Conservation (phyloP, 1,140 invertebrate genomes). For the Triops longicaudatus region DNA sequence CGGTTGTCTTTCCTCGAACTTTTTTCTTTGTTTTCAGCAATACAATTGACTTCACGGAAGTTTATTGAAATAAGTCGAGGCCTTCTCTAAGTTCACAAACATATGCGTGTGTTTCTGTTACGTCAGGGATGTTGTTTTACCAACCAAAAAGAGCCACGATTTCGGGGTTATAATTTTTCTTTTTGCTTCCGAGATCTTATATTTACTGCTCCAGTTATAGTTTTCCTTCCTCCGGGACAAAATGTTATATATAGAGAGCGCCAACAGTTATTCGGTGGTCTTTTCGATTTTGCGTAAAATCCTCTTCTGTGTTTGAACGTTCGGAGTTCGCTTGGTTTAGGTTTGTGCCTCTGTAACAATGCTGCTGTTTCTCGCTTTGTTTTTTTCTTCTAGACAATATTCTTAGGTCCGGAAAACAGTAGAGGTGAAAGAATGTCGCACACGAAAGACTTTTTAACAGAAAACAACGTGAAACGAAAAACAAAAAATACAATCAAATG, state of each 20-base stretch:
- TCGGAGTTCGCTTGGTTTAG: neutral
- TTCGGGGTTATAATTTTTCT: neutral
- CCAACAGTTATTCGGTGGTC: neutral
- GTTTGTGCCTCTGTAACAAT: neutral
- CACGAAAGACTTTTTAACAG: neutral
- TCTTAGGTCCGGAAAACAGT: neutral
- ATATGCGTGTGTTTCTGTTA: constrained; percentile 25
- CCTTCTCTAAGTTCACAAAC: constrained; percentile 22
- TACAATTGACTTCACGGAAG: constrained; percentile 25
- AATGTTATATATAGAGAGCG: constrained; percentile 5
- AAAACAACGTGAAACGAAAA: neutral
- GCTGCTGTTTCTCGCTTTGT: neutral
- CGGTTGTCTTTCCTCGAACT: constrained; percentile 13
- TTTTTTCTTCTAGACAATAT: neutral
- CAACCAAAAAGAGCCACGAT: neutral
- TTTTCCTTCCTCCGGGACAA: neutral
- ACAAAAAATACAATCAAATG: neutral
- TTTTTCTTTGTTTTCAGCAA: constrained; percentile 22
- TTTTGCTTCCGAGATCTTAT: neutral
- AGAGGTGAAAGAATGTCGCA: neutral
- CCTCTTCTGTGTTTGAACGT: neutral
- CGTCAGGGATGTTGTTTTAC: constrained; percentile 28
- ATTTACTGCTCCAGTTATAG: neutral
- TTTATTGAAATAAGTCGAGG: constrained; percentile 22
- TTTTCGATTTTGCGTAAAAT: neutral